Percentiles rank a stretch among this genome's conserved stretches.
Conservation (phyloP, 1,140 invertebrate genomes). For the Oppia nitens region DNA sequence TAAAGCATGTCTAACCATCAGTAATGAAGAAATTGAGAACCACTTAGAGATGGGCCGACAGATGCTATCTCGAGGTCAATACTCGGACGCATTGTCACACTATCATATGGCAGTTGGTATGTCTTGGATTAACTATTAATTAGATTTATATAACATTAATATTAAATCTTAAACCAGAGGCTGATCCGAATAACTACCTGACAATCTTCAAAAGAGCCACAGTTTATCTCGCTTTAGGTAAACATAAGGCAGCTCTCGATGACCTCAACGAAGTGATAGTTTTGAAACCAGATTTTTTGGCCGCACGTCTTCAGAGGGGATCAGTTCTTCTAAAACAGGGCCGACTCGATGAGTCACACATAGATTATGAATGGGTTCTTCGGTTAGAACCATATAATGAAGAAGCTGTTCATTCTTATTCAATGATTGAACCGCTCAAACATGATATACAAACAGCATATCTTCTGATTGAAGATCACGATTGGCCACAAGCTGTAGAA, state of each 20-base stretch:
- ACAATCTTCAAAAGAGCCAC: conserved; percentile 89
- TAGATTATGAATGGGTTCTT: conserved; percentile 62
- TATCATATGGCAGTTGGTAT: conserved; percentile 95
- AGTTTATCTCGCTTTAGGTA: conserved; percentile 86
- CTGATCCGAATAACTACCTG: conserved; percentile 86
- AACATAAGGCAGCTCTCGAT: conserved; percentile 79
- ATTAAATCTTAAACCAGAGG: conserved; percentile 46
- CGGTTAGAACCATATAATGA: conserved; percentile 52
- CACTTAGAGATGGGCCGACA: conserved; percentile 84
- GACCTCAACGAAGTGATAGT: conserved; percentile 84
- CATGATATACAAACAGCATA: conserved; percentile 49
- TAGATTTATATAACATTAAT: not conserved
- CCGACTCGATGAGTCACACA: conserved; percentile 55
- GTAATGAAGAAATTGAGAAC: conserved; percentile 52
- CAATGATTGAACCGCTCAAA: conserved; percentile 42
- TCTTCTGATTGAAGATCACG: conserved; percentile 42
- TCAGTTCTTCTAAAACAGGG: conserved; percentile 77
- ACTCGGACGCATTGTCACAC: conserved; percentile 87
- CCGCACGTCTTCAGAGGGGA: conserved; percentile 69
- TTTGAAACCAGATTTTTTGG: conserved; percentile 81
- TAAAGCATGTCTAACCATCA: not conserved
- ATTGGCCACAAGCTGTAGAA: conserved; percentile 50
- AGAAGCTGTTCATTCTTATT: conserved; percentile 48
- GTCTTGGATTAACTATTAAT: conserved; percentile 25
- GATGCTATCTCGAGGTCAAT: conserved; percentile 71